phyloP scores from a whole-genome alignment of 1,140 invertebrate genomes.

The Brevipalpus yothersi region DNA sequence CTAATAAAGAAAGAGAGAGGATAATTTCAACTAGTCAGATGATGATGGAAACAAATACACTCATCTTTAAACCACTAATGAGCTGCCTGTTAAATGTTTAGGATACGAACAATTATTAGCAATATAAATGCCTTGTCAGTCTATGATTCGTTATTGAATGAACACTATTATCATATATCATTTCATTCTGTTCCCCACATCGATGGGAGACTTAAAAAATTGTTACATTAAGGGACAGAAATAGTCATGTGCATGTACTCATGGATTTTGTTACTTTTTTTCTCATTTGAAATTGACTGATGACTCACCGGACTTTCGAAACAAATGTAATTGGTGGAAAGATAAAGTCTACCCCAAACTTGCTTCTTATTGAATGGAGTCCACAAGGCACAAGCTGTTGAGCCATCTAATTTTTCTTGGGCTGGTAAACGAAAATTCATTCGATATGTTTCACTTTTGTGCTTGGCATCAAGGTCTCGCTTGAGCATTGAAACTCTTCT shows the following conservation, averaged over 20 bases:
- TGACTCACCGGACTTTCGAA: constrained; percentile 65
- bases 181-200: too few species aligned
- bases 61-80: too few species aligned
- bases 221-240: neutral
- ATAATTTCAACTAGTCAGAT: neutral
- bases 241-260: neutral
- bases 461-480: constrained; percentile 75
- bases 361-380: constrained; percentile 85
- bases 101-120: too few species aligned
- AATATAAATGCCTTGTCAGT: too few species aligned
- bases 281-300: neutral
- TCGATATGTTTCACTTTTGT: constrained; percentile 49
- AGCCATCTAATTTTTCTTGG: constrained; percentile 72
- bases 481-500: constrained; percentile 70
- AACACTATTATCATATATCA: too few species aligned
- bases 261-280: neutral
- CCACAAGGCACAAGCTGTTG: constrained; percentile 63
- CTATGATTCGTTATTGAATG: too few species aligned
- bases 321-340: constrained; percentile 85
- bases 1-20: neutral
- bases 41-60: too few species aligned
- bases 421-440: constrained; percentile 59
- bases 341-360: constrained; percentile 62
- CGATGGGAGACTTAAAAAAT: too few species aligned
- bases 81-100: too few species aligned